Percentiles rank a stretch among this genome's conserved stretches.
Conservation (phyloP, 1,140 invertebrate genomes). For the Sipha flava region DNA sequence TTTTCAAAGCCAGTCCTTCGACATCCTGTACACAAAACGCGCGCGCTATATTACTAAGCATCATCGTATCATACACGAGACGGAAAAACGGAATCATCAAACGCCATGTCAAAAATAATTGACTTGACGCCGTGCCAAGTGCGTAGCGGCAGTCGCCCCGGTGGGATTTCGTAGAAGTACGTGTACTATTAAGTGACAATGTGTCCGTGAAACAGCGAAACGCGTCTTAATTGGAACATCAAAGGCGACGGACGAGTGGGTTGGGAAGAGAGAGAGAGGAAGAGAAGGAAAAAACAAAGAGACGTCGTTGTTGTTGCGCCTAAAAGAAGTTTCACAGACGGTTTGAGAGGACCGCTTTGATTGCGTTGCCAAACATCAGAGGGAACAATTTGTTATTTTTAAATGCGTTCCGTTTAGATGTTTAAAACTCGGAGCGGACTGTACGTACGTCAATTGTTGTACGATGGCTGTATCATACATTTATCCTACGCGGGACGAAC, state of each 20-base stretch:
- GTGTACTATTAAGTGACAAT: conserved; percentile 20
- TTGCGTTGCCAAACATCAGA: conserved; percentile 28
- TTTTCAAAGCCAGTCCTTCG: conserved; percentile 17
- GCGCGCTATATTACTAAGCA: neutral
- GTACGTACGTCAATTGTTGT: neutral
- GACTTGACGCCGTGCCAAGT: conserved; percentile 2
- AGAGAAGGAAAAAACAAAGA: conserved; percentile 9
- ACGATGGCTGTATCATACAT: too few species aligned
- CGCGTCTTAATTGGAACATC: conserved; percentile 32
- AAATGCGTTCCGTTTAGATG: conserved; percentile 13
- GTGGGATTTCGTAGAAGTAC: neutral
- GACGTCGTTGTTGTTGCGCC: neutral
- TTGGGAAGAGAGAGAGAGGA: too few species aligned
- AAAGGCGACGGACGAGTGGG: neutral
- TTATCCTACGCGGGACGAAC: too few species aligned
- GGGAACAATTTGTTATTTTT: conserved; percentile 23
- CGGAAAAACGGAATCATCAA: neutral
- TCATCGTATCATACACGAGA: neutral
- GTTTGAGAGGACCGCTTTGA: conserved; percentile 1
- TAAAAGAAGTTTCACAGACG: conserved; percentile 14
- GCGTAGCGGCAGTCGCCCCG: neutral
- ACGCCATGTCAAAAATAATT: neutral
- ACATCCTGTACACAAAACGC: neutral
- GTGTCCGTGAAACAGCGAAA: conserved; percentile 5
- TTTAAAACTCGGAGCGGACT: neutral